Evolutionary conservation across 1,140 invertebrate genomes (phyloP).

Genomic region (Apis laboriosa): DNA sequence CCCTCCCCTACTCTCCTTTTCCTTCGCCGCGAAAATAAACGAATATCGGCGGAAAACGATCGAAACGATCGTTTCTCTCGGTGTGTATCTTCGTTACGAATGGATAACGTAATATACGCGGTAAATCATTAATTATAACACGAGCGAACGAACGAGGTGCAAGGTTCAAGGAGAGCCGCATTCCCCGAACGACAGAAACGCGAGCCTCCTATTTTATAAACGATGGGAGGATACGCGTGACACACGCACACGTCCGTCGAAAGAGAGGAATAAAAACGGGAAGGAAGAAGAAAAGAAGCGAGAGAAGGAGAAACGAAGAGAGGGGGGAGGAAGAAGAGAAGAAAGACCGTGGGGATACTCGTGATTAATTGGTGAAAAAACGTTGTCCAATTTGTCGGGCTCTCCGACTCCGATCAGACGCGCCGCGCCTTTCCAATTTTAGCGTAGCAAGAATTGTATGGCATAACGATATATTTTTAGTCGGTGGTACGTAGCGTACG

Average conservation of each 20-base stretch:
- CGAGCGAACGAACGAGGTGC: slow-evolving; percentile 50
- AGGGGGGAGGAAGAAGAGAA: too few species aligned
- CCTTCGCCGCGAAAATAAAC: neutral
- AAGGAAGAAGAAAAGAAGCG: too few species aligned
- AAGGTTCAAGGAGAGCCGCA: slow-evolving; percentile 77
- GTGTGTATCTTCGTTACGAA: neutral
- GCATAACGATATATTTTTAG: slow-evolving; percentile 52
- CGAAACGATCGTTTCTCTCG: neutral
- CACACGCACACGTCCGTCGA: neutral
- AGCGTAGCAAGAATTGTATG: slow-evolving; percentile 43
- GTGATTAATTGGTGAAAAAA: neutral
- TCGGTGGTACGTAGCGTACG: slow-evolving; percentile 10
- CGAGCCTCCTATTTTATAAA: slow-evolving; percentile 52
- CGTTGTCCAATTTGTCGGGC: neutral
- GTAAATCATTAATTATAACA: slow-evolving; percentile 48
- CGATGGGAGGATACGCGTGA: neutral
- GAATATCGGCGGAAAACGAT: neutral
- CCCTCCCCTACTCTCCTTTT: too few species aligned
- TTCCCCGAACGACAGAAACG: slow-evolving; percentile 51
- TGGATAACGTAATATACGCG: too few species aligned
- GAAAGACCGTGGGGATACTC: too few species aligned
- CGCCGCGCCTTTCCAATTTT: slow-evolving; percentile 37
- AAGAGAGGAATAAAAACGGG: too few species aligned
- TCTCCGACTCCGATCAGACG: neutral
- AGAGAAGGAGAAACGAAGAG: too few species aligned